Evolutionary conservation across 2,113 vertebrate species (phyloP), one percentile per base, ranked within the genome.

Genomic region (Cephalophus harveyi): DNA sequence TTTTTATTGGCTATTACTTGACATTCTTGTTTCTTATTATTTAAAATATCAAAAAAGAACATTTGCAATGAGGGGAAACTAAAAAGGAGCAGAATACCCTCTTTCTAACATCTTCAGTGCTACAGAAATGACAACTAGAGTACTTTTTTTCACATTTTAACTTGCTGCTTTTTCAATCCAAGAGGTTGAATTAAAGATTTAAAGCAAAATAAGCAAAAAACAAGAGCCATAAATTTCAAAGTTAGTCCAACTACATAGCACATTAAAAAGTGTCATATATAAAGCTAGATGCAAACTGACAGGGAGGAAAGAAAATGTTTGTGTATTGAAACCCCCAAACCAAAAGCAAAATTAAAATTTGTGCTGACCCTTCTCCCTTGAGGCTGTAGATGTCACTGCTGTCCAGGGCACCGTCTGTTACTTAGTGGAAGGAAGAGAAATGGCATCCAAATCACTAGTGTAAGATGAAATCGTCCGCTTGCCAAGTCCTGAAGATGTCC

Each of bases 331-430:
- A 94, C 96, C 91, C 97, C 91, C 57, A 97, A 97, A 98, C 91
- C 96, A 95, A 98, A 98, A 97, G 89, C 96, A 97, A 97, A 98
- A 98, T 98, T 97, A 98, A 98, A 98, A 97, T 97, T 95, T 97
- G 96, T 98, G 96, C 97, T 98, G 98, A 98, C 97, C 97, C 87
- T 97, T 98, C 87, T 98, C 98, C 98, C 98, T 98, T 87, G 98
- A 95, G 98, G 97, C 97, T 98, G 94, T 95, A 98, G 98, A 98
- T 98, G 97, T 97, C 97, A 98, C 97, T 98, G 96, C 97, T 98
- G 97, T 98, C 93, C 97, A 95, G 83, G 83, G 60, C 97, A 97
- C 91, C 82, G 93, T 98, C 95, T 98, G 97, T 95, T 97, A 94
- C 95, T 57, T 89, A 95, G 62, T 81, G 14, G 96, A 97, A 97